These are phyloP conservation scores for Stegophylla sp. DNA, from an alignment of 2,888 invertebrate genomes.

Conservation along the genomic window DNA sequence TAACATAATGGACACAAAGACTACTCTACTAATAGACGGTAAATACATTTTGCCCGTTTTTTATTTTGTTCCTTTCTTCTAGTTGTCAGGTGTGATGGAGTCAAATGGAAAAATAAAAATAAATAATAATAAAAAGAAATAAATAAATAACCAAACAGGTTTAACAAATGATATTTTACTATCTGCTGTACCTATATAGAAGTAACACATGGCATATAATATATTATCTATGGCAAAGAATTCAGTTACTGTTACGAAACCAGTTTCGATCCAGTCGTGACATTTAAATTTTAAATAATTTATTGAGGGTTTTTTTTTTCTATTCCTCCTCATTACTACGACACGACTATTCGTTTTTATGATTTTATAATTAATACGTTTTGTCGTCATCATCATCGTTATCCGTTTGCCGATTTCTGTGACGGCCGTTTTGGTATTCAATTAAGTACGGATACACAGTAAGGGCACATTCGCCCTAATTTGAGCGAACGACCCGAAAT, in stretches of 20 bases:
- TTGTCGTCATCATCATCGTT: constrained; percentile 24
- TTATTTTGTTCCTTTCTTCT: background rate
- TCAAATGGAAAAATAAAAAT: background rate
- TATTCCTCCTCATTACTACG: background rate
- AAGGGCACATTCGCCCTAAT: no score
- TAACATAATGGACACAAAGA: no score
- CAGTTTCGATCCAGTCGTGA: constrained; percentile 38
- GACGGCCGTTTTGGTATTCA: no score
- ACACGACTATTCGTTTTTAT: background rate
- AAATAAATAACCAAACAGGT: constrained; percentile 10
- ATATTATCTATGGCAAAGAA: constrained; percentile 42
- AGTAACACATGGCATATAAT: no score
- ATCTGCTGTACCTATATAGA: no score
- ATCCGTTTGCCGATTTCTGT: background rate
- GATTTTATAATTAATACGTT: constrained; percentile 20
- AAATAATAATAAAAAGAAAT: background rate
- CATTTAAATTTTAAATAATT: constrained; percentile 36
- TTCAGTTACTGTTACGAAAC: constrained; percentile 49
- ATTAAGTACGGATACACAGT: no score
- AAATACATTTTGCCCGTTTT: background rate
- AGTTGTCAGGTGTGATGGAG: background rate
- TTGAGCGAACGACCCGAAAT: no score
- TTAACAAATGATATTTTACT: constrained; percentile 33
- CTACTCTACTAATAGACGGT: background rate
- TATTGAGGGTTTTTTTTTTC: constrained; percentile 1